Conservation (phyloP, 2,113 vertebrate genomes). For the Gorsachius goisagi region DNA sequence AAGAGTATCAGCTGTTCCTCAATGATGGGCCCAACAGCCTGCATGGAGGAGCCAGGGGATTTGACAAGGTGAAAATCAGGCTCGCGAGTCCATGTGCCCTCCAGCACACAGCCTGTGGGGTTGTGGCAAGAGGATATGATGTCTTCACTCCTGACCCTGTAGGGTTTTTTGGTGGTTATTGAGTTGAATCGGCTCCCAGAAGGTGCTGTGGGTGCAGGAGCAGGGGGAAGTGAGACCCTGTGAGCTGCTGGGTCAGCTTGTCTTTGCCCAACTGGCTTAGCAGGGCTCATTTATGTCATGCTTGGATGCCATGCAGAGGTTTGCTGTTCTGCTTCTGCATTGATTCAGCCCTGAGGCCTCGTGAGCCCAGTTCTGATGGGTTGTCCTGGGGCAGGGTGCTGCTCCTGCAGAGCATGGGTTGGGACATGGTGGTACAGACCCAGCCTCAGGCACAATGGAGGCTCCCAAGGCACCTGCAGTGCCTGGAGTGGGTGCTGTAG, state of each 20-base stretch:
- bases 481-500: too few species aligned
- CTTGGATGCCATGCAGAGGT: not conserved
- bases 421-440: rapidly evolving
- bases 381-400: not conserved
- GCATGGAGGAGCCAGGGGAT: slow-evolving; percentile 88
- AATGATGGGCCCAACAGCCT: slow-evolving; percentile 91
- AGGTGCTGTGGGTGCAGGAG: not conserved
- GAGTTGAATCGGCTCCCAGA: not conserved
- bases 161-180: not conserved
- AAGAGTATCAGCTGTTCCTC: slow-evolving; percentile 81
- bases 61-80: slow-evolving; percentile 85
- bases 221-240: not conserved
- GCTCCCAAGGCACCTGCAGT: rapidly evolving
- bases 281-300: not conserved
- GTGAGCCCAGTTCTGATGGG: not conserved
- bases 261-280: not conserved
- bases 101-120: not conserved
- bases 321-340: not conserved
- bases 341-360: not conserved
- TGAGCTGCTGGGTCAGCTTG: not conserved
- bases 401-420: not conserved
- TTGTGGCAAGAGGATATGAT: not conserved
- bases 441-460: not conserved
- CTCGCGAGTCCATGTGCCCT: rapidly evolving
- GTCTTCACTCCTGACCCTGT: not conserved